phyloP scores from a whole-genome alignment of 2,888 invertebrate species.

The Neoitamus cyanurus region DNA sequence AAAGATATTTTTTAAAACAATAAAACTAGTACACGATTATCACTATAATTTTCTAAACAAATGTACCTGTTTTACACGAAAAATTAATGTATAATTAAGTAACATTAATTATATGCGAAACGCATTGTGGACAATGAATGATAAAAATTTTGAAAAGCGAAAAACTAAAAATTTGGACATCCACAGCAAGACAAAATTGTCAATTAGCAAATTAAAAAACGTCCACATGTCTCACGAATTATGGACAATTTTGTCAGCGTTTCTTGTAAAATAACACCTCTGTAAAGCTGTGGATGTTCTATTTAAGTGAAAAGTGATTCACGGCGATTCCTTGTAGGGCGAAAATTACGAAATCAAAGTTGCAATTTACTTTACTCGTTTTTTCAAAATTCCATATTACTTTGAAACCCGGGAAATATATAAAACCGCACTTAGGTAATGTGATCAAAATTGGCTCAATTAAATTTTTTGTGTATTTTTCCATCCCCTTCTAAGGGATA shows the following conservation, averaged over 20 bases:
- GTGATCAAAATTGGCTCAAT: neutral
- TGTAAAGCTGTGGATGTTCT: neutral
- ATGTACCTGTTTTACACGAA: conserved; percentile 52
- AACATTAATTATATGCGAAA: conserved; percentile 31
- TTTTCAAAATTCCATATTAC: neutral
- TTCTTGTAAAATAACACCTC: neutral
- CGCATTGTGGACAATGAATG: conserved; percentile 6
- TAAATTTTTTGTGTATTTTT: neutral
- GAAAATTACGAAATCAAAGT: conserved; percentile 50
- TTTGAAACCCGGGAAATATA: neutral
- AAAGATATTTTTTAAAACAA: conserved; percentile 29
- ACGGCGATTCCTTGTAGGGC: neutral
- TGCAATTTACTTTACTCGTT: conserved; percentile 13
- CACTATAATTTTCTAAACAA: conserved; percentile 44
- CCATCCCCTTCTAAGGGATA: neutral
- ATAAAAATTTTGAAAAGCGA: neutral
- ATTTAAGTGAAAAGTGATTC: neutral
- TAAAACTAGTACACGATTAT: conserved; percentile 40
- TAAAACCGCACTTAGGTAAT: neutral
- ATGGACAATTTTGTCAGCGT: conserved; percentile 6
- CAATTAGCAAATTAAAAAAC: neutral
- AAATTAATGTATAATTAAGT: conserved; percentile 32
- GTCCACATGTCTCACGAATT: neutral
- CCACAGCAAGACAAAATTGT: neutral
- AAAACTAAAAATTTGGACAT: neutral